phyloP scores from a whole-genome alignment of 2,888 invertebrate species.

The Harpagoxenus sublaevis region DNA sequence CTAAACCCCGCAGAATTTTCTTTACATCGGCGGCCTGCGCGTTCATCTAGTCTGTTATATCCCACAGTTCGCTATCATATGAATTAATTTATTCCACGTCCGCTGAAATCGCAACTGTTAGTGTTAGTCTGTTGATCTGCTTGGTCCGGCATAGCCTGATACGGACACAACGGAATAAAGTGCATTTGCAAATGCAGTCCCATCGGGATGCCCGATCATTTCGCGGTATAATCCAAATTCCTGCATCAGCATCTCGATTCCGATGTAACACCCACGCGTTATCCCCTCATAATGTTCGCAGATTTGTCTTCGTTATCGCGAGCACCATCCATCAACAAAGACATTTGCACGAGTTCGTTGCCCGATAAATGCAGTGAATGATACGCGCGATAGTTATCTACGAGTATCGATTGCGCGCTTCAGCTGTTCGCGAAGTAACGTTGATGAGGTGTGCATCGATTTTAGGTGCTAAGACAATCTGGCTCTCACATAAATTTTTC shows the following conservation, averaged over 20 bases:
- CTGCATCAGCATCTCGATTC: slow-evolving; percentile 47
- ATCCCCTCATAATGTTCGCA: slow-evolving; percentile 42
- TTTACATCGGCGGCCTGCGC: background rate
- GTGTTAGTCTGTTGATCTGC: slow-evolving; percentile 1
- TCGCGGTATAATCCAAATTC: slow-evolving; percentile 41
- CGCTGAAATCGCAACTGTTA: background rate
- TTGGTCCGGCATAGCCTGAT: background rate
- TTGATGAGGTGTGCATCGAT: slow-evolving; percentile 26
- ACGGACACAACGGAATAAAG: slow-evolving; percentile 26
- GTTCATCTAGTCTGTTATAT: background rate
- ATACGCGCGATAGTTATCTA: slow-evolving; percentile 46
- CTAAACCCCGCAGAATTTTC: background rate
- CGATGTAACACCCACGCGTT: slow-evolving; percentile 47
- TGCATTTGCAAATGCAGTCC: slow-evolving; percentile 23
- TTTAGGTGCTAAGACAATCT: background rate
- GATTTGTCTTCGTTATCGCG: slow-evolving; percentile 58
- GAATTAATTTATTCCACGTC: slow-evolving; percentile 20
- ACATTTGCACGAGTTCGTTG: slow-evolving; percentile 54
- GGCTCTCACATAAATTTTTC: background rate
- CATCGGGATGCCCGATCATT: slow-evolving; percentile 39
- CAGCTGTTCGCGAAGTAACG: background rate
- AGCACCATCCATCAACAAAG: slow-evolving; percentile 60
- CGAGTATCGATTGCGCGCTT: slow-evolving; percentile 48
- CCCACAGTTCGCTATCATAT: background rate
- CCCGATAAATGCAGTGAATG: slow-evolving; percentile 49